phyloP scores from a whole-genome alignment of 2,888 invertebrate genomes.

The Beris morrisii region DNA sequence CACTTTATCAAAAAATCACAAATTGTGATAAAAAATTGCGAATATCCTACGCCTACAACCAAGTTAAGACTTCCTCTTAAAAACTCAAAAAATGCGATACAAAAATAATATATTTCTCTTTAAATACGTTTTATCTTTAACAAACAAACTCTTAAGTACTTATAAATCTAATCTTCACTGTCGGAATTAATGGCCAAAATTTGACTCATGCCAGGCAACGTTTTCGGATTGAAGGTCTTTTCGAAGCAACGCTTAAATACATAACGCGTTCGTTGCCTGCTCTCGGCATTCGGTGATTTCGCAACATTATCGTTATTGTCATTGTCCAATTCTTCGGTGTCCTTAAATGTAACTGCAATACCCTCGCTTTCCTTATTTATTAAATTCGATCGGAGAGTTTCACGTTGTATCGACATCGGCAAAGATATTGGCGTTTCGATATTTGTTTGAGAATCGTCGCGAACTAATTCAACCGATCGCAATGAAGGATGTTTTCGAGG shows the following conservation, averaged over 20 bases:
- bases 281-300: slow-evolving; percentile 52
- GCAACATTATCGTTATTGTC: slow-evolving; percentile 43
- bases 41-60: too few species aligned
- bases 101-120: too few species aligned
- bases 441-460: slow-evolving; percentile 16
- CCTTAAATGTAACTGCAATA: slow-evolving; percentile 42
- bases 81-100: too few species aligned
- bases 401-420: not conserved
- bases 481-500: not conserved
- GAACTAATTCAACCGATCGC: slow-evolving; percentile 4
- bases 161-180: slow-evolving; percentile 46
- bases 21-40: too few species aligned
- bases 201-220: slow-evolving; percentile 59
- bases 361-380: slow-evolving; percentile 30
- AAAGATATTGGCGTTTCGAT: slow-evolving; percentile 21
- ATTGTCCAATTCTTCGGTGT: slow-evolving; percentile 41
- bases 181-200: slow-evolving; percentile 75
- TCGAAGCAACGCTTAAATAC: slow-evolving; percentile 76
- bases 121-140: not conserved
- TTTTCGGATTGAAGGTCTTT: slow-evolving; percentile 66
- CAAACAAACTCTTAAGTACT: not conserved
- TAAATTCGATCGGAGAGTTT: not conserved
- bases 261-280: slow-evolving; percentile 55
- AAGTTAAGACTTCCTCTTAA: too few species aligned
- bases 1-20: too few species aligned